These are phyloP conservation scores for Myotis vivesi DNA, from an alignment of 2,797 vertebrate species.

Conservation along the genomic window DNA sequence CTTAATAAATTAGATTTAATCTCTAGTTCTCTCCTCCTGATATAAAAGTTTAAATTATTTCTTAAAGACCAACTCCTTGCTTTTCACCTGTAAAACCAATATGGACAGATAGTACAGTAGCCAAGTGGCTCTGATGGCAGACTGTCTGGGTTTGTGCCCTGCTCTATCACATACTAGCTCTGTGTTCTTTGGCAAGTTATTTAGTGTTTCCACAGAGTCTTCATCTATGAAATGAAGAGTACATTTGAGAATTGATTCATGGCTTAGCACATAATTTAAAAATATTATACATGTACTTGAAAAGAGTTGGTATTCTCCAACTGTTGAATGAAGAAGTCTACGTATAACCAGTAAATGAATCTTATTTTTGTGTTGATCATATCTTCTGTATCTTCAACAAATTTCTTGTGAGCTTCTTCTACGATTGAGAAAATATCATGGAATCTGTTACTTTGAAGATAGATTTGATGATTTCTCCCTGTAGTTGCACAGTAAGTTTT, in stretches of 20 bases:
- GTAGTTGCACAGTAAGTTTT: background rate
- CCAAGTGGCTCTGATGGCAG: too few species aligned
- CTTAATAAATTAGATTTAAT: background rate
- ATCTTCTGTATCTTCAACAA: background rate
- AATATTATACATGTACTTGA: background rate
- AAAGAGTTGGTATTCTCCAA: background rate
- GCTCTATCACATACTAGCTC: background rate
- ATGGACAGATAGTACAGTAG: rapidly evolving
- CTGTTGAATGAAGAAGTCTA: background rate
- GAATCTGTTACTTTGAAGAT: background rate
- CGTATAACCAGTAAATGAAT: background rate
- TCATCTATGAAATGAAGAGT: background rate
- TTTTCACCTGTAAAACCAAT: background rate
- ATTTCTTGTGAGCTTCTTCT: background rate
- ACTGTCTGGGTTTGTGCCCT: background rate
- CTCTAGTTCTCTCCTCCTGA: background rate
- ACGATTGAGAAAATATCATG: background rate
- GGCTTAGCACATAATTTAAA: background rate
- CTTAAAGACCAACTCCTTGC: background rate
- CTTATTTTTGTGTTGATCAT: background rate
- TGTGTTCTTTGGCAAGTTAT: background rate
- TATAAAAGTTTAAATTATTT: background rate
- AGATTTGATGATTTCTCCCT: background rate
- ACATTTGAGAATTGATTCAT: background rate
- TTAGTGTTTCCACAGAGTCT: background rate